A percentile compares a stretch with the other conserved stretches of the same genome.
Evolutionary conservation across 2,888 invertebrate species (phyloP).

Genomic region (Dolomedes plantarius): DNA sequence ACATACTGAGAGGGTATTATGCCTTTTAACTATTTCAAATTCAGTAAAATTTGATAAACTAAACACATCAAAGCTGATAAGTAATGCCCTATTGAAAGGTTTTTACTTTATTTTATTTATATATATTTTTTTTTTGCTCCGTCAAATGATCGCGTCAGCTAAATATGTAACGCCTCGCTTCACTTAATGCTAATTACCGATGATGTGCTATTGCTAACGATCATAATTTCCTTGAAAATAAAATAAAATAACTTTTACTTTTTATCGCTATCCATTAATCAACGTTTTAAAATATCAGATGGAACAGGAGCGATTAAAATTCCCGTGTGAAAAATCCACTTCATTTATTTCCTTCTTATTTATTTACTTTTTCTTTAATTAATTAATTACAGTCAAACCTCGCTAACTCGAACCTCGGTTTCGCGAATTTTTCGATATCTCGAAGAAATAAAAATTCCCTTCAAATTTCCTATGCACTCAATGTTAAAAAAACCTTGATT

Average conservation of each 20-base stretch:
- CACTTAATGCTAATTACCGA: not conserved
- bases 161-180: not conserved
- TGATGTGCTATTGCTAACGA: slow-evolving; percentile 2
- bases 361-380: no score
- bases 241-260: not conserved
- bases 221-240: not conserved
- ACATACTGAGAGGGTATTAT: no score
- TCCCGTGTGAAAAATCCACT: not conserved
- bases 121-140: not conserved
- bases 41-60: not conserved
- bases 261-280: not conserved
- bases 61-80: not conserved
- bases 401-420: no score
- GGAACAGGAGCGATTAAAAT: no score
- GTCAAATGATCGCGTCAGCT: not conserved
- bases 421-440: no score
- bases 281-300: slow-evolving; percentile 16
- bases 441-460: no score
- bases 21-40: not conserved
- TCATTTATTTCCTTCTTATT: no score
- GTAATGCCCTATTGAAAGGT: no score
- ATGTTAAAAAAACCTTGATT: no score
- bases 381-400: no score
- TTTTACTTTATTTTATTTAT: no score
- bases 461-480: no score